Evolutionary conservation across 1,140 invertebrate species (phyloP).

Genomic region (Meloidogyne hapla): DNA sequence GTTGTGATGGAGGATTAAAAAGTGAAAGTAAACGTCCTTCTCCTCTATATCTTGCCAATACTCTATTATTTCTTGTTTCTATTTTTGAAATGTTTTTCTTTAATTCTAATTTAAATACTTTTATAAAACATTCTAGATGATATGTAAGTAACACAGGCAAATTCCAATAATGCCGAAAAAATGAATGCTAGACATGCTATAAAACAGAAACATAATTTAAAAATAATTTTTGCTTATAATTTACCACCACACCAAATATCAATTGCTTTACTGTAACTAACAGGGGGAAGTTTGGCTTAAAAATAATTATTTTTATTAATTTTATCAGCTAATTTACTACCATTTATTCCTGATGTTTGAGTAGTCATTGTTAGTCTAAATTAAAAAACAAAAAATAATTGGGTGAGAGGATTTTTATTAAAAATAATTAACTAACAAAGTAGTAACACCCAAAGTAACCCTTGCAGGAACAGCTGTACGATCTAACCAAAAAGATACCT

Average conservation of each 20-base stretch:
- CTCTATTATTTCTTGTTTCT: constrained; percentile 20
- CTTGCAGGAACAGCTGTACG: constrained; percentile 66
- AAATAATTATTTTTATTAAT: not conserved
- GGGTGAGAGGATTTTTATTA: constrained; percentile 58
- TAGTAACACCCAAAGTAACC: constrained; percentile 68
- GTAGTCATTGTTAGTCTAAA: constrained; percentile 74
- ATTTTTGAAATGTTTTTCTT: constrained; percentile 20
- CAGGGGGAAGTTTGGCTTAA: constrained; percentile 85
- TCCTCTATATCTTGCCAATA: constrained; percentile 4
- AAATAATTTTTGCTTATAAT: not conserved
- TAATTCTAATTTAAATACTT: constrained; percentile 41
- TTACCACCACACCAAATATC: constrained; percentile 62
- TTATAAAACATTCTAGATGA: constrained; percentile 68
- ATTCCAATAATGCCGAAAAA: constrained; percentile 89
- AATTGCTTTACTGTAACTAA: constrained; percentile 83
- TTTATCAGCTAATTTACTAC: not conserved
- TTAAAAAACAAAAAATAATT: constrained; percentile 32
- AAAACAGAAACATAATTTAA: constrained; percentile 13
- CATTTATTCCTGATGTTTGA: constrained; percentile 89
- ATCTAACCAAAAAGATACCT: constrained; percentile 66
- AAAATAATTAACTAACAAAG: constrained; percentile 71
- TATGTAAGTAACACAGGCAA: constrained; percentile 92
- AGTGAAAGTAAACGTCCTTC: not conserved
- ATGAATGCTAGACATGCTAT: constrained; percentile 90
- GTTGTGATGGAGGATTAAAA: constrained; percentile 14